Evolutionary conservation across 2,888 invertebrate species (phyloP), one percentile per base, ranked within the genome.

Genomic region (Rotaria socialis): DNA sequence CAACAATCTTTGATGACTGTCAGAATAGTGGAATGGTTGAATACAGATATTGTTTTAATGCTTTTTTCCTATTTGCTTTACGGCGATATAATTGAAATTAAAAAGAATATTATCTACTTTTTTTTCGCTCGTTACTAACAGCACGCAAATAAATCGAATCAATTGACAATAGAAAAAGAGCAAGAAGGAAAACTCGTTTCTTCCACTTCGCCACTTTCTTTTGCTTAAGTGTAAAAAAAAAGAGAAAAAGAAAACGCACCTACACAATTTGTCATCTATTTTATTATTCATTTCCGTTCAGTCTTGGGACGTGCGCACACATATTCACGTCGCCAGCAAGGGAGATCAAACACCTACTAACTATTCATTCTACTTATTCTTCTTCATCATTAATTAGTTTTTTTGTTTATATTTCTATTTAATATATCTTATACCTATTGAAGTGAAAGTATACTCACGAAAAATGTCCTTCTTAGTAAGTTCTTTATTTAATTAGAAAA

Each of bases 241-340:
- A 60, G 11, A n/a, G 8, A n/a, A 41, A 19, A 35, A 41, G 27
- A 27, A 35, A 67, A 67, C 35, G 35, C 14, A 67, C 27, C 35
- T 67, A 67, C 67, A 67, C 19, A 67, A 67, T 67, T 67, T 67
- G 27, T 41, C 27, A 19, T 35, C 67, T 67, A 67, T 41, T 67
- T 67, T 67, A 67, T 67, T 67, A 67, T 67, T 67, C 67, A 67
- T 67, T 67, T 67, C 19, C 67, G 27, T 67, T 67, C 67, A 35
- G 67, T 67, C 67, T 67, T 67, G 67, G 67, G 27, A 67, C 67
- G 67, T 67, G 67, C 35, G 4, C 35, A 67, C 24, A 56, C 24
- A 56, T 56, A 56, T 7, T 24, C 35, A 35, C 35, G 67, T 35
- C 27, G 35, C 35, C 67, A 27, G 35, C 67, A 19, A 27, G 67